Base-by-base conservation (phyloP, 2,797 vertebrate genomes). In the Gadopsis bispinosus region DNA sequence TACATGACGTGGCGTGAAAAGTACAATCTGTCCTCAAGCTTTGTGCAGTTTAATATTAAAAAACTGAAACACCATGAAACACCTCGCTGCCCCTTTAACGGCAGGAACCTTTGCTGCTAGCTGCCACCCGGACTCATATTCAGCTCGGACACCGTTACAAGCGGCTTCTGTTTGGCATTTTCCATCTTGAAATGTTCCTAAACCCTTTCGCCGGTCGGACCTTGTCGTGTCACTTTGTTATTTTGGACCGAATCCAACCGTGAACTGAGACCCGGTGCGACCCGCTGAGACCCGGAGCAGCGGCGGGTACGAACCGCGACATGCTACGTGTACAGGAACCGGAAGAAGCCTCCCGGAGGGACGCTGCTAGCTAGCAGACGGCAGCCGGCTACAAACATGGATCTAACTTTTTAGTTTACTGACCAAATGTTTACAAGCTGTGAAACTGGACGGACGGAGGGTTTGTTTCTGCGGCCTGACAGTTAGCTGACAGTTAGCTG, bases 301-400 rank as follows among this genome's bases (percentile, higher is more conserved):
- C 39, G 62, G 55, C 2, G 26, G 0, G 67, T 20, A 35, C 7
- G 86, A 55, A 17, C 76, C 76, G 83, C 83, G 83, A 50, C 64
- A 77, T 88, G 91, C 89, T 88, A 93, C 91, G 91, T 92, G 89
- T 75, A 53, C 81, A 79, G 75, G 54, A n/a, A 22, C 39, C 1
- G 26, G 26, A 26, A 26, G 26, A 26, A 0, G 73, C 5, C 1
- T 13, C 0, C 20, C 4, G 0, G 41, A 35, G 29, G n/a, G 43
- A 3, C 43, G 55, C 50, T 22, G 31, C 0, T 29, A 17, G 43
- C 53, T 29, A 4, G 19, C 51, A 11, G 26, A 11, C 43, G 6
- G 7, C 39, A 48, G 50, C 60, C 64, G 72, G 47, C 3, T 3
- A 3, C 0, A 45, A 31, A 26, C 4, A 4, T 14, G 20, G 26